Evolutionary conservation across 1,140 invertebrate species (phyloP), one percentile per base, ranked within the genome.

Genomic region (Anthonomus grandis): DNA sequence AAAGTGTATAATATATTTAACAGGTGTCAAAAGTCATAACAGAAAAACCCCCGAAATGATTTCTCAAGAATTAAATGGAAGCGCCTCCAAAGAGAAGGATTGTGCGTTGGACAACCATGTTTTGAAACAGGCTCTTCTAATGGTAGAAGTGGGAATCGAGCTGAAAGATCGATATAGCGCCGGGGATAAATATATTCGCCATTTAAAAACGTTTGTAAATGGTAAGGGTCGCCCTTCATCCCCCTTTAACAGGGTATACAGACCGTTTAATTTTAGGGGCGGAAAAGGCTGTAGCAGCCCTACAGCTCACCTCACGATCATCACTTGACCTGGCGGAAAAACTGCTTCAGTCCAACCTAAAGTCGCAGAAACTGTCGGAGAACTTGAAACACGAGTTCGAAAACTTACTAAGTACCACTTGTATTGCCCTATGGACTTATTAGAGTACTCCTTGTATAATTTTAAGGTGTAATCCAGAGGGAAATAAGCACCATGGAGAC

Each of bases 121-220:
- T 47, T 46, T 75, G 17, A 62, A 70, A 37, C 71, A 72, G 50
- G 72, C 71, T 9, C 54, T 72, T 6, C 31, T 69, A 12, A 68
- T 75, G 47, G 68, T 71, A 0, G 70, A 74, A 63, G 70, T 70
- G 53, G 68, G 64, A 22, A 66, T 74, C 60, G 72, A 74, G 27
- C 55, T 74, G 1, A 70, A 67, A 56, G 69, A 72, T 50, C 57
- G 63, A 15, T 61, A 67, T 22, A 34, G 31, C 6, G 49, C 65
- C 9, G 70, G 66, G 12, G 70, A 74, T 56, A 73, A 73, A 59
- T 74, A 73, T 44, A 57, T 74, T 13, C 62, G 58, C 12, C 64
- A 70, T 50, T 61, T 75, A 34, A 64, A 68, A 58, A 68, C 54
- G 22, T 47, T 73, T 1, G 59, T 59, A 2, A 61, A 27, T 36